These are phyloP conservation scores for Riparia riparia DNA, from an alignment of 2,113 vertebrate species.

Conservation along the genomic window DNA sequence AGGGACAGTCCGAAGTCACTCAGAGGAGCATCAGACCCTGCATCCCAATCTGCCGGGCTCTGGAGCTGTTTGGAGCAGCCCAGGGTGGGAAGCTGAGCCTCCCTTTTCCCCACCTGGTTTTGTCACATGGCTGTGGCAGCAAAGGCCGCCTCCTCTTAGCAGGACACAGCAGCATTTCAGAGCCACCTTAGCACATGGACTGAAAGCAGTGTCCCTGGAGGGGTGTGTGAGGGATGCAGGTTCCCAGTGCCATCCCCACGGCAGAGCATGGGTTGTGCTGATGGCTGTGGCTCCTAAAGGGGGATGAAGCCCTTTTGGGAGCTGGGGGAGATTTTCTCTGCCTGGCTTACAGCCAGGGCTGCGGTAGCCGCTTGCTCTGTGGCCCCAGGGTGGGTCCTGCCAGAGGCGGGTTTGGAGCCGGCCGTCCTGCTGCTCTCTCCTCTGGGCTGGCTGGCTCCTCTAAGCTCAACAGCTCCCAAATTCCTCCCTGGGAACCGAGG, in stretches of 20 bases:
- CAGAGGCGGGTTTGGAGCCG: accelerated
- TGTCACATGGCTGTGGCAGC: background rate
- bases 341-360: background rate
- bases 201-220: background rate
- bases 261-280: background rate
- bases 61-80: background rate
- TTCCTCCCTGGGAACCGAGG: background rate
- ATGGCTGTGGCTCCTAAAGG: background rate
- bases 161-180: background rate
- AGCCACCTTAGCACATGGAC: background rate
- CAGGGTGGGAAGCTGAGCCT: background rate
- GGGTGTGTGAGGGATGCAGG: too few species aligned
- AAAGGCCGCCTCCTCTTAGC: background rate
- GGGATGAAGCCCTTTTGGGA: background rate
- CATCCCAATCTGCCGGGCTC: accelerated
- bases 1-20: background rate
- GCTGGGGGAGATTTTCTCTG: background rate
- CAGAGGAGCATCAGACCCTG: background rate
- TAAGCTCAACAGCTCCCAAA: background rate
- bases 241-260: accelerated
- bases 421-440: background rate
- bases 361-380: background rate
- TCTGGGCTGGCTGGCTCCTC: background rate
- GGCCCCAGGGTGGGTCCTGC: background rate
- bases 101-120: background rate